Base-by-base conservation (phyloP, 2,888 invertebrate species). In the Dicranocentrus wangi region DNA sequence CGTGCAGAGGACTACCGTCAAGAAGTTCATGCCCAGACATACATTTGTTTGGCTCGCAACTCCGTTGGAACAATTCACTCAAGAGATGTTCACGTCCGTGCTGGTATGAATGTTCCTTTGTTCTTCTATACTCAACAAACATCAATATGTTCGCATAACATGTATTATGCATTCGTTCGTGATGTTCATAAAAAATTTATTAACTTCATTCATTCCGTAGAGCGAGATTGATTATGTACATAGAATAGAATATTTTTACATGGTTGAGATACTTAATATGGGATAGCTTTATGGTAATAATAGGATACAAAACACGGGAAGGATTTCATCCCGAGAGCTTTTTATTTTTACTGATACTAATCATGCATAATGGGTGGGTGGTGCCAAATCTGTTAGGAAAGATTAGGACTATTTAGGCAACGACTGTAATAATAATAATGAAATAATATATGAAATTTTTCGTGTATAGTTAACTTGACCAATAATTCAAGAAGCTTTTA, bases 11-110 rank as follows among this genome's bases (percentile, higher is more conserved):
- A 95, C 89, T 97, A 97, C 88, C 92, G 95, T 58, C 96, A 97
- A 89, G 95, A 96, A 89, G 95, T 97, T 61, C 97, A 98, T 89
- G 95, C 96, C 82, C 96, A 96, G 90, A 94, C 95, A 82, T 97
- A 98, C 90, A 94, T 95, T 87, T 98, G 98, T 89, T 91, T 95
- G 86, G 97, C 97, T 10, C 92, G 93, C 87, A 97, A 96, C 89
- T 92, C 94, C 77, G 95, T 95, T 86, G 98, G 97, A 84, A 93
- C 94, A 42, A 95, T 97, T 87, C 93, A 95, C 88, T 97, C 97
- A 65, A 92, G 96, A 72, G 95, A 96, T 89, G 96, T 97, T 88
- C 95, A 96, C 90, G 96, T 98, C 70, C 91, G 96, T 91, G 97
- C 97, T 90, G 98, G 98, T 98, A 92, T 92, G 79, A 79, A 53